Evolutionary conservation across 2,797 vertebrate species (phyloP).

Genomic region (Micrastur ruficollis): DNA sequence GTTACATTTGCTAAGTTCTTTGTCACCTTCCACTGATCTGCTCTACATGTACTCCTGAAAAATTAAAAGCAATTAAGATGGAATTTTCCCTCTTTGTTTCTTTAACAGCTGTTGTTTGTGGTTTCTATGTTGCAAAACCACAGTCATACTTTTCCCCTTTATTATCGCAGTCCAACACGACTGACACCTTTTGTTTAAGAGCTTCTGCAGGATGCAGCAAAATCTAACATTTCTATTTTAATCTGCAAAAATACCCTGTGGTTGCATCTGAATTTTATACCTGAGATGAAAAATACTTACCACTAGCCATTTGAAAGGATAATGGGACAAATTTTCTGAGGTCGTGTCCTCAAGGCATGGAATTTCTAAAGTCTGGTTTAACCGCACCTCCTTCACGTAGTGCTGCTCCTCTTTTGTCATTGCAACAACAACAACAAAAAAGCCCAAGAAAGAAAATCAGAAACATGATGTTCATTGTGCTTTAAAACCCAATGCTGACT

Average conservation of each 20-base stretch:
- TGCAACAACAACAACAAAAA: slow-evolving; percentile 5
- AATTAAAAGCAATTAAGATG: neutral
- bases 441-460: slow-evolving; percentile 25
- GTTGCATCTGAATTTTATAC: neutral
- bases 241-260: neutral
- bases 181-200: neutral
- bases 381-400: slow-evolving; percentile 26
- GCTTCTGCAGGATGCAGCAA: neutral
- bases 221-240: neutral
- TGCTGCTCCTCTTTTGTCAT: slow-evolving; percentile 43
- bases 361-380: slow-evolving; percentile 71
- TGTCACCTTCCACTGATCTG: neutral
- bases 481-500: neutral
- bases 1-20: neutral
- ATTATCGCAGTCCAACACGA: neutral
- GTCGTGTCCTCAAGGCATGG: slow-evolving; percentile 59
- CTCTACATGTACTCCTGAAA: neutral
- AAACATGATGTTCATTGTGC: neutral
- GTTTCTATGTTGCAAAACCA: neutral
- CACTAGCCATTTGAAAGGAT: slow-evolving; percentile 71
- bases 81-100: neutral
- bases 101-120: neutral
- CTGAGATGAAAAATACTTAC: slow-evolving; percentile 60
- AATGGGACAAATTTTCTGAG: slow-evolving; percentile 32
- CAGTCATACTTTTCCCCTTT: neutral